Base-by-base conservation (phyloP, 2,797 vertebrate genomes). In the Bradypodion pumilum region DNA sequence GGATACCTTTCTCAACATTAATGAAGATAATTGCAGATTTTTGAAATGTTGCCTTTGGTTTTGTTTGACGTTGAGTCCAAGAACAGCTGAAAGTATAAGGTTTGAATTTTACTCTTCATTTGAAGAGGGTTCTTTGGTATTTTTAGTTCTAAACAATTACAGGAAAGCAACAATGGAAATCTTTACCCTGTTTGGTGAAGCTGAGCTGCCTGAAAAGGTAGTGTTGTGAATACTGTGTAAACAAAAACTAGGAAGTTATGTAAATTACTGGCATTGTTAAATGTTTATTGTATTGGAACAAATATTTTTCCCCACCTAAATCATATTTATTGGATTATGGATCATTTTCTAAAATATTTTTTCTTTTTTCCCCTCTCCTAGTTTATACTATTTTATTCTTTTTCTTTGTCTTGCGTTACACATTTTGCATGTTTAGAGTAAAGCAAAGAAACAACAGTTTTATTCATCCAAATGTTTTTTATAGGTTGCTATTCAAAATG, bases 121-220 rank as follows among this genome's bases (percentile, higher is more conserved):
- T 40, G n/a, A 92, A 86, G 85, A 70, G 69, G n/a, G 74, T 87
- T 90, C 81, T 69, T 84, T 90, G 86, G 81, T 73, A 82, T 82
- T 88, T 91, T 92, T 44, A 1, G 72, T 44, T 82, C 84, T 86
- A 82, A 89, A 94, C 95, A 94, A 93, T 94, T 91, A 87, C 94
- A 91, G 93, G 95, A 95, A 95, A 84, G 77, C 80, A 83, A 56
- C 76, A 32, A 49, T 80, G 32, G 83, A 90, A 90, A 91, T 32
- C 85, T 76, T 82, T 83, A 81, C 62, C 78, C 13, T 56, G 35
- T 90, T 92, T 0, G 0, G 75, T 87, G 52, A 9, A 7, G 9
- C 44, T 76, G 0, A 27, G 49, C 15, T 4, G 40, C 66, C 66
- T 84, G 74, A 56, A 8, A 52, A 32, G n/a, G 5, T 49, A 56